A percentile compares a stretch with the other conserved stretches of the same genome.
phyloP scores from a whole-genome alignment of 2,113 vertebrate species.

The Sceloporus undulatus region DNA sequence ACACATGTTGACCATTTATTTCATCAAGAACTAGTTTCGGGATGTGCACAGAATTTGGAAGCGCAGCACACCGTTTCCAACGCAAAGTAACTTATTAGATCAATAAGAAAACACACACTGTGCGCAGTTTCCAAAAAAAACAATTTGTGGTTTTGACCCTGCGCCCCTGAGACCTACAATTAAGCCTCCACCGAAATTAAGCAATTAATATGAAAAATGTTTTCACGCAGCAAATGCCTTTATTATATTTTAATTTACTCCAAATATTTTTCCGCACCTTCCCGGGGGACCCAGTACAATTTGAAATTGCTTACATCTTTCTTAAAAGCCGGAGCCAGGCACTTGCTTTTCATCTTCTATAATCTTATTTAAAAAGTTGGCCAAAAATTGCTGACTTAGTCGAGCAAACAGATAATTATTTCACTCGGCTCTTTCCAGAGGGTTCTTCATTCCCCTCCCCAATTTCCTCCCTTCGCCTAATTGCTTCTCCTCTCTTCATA shows the following conservation, averaged over 20 bases:
- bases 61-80: not conserved
- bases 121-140: not conserved
- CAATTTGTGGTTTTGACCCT: constrained; percentile 44
- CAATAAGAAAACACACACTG: not conserved
- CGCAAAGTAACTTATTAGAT: not conserved
- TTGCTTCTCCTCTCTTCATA: constrained; percentile 56
- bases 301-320: constrained; percentile 81
- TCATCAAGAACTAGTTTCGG: not conserved
- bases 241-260: constrained; percentile 79
- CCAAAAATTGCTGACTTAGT: constrained; percentile 70
- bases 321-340: constrained; percentile 80
- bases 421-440: constrained; percentile 53
- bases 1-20: not conserved
- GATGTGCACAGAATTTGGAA: not conserved
- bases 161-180: constrained; percentile 61
- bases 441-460: not conserved
- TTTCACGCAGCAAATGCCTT: constrained; percentile 70
- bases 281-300: constrained; percentile 66
- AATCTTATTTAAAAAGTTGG: constrained; percentile 75
- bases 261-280: constrained; percentile 68
- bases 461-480: constrained; percentile 57
- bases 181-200: constrained; percentile 75
- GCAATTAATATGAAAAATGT: constrained; percentile 77
- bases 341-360: constrained; percentile 75
- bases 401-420: constrained; percentile 75